Conservation (phyloP, 2,797 vertebrate genomes). For the Periparus ater region DNA sequence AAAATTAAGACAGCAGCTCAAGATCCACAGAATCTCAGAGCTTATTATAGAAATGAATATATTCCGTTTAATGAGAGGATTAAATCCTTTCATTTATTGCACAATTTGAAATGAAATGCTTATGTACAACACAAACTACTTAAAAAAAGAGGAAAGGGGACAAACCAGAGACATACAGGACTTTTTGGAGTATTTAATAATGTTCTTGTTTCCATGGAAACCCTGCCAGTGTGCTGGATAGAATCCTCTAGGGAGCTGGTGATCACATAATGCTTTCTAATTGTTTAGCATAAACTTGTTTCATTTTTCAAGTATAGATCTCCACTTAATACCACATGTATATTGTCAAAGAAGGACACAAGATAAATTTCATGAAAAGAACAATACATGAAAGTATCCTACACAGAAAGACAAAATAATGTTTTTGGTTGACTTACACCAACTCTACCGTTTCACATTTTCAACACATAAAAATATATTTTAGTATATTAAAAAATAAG, state of each 20-base stretch:
- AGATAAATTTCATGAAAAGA: neutral
- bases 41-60: neutral
- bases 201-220: conserved; percentile 29
- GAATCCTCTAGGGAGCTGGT: neutral
- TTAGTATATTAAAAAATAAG: neutral
- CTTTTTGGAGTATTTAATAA: neutral
- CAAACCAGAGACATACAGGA: neutral
- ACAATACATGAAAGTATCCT: neutral
- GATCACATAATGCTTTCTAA: conserved; percentile 9
- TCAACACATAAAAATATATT: neutral
- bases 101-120: neutral
- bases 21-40: neutral
- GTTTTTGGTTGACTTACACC: neutral
- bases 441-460: neutral
- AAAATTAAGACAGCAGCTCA: neutral
- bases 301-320: neutral
- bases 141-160: neutral
- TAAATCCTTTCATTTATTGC: neutral
- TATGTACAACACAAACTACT: neutral
- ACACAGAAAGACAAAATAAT: neutral
- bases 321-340: neutral
- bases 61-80: neutral
- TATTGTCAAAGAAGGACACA: neutral
- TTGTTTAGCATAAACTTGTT: neutral
- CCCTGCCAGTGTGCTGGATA: neutral